Evolutionary conservation across 2,797 vertebrate genomes (phyloP), one percentile per base, ranked within the genome.

Genomic region (Tenualosa ilisha): DNA sequence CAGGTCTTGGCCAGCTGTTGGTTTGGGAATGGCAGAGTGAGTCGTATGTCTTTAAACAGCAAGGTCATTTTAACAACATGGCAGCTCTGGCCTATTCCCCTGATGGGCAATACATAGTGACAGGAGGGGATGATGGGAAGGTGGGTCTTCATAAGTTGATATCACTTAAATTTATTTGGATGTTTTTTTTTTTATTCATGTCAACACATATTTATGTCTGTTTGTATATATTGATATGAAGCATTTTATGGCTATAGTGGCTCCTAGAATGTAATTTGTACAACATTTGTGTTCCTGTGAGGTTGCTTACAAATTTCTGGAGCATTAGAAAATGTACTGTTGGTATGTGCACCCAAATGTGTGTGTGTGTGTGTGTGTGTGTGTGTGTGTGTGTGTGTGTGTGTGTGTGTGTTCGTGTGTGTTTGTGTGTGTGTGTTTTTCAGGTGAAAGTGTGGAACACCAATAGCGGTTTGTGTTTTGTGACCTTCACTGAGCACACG

Each of bases 1-100:
- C 56, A 99, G 98, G 97, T 87, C 92, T 97, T 92, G 98, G 98
- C 7, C 98, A 99, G 94, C 95, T 99, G 88, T 93, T 99, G 91
- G 98, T 99, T 82, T 99, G 98, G 98, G 98, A 99, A 87, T 99
- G 98, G 98, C 98, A 99, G 94, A 99, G 98, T 0, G 98, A 99
- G 88, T 98, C 97, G 11, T 99, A 98, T 0, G 96, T 99, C 86
- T 96, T 99, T 89, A 99, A 99, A 92, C 98, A 99, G 91, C 98
- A 99, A 90, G 98, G 98, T 0, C 98, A 99, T 91, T 99, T 99
- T 91, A 98, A 98, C 94, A 99, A 97, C 95, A 97, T 99, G 98
- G 97, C 96, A 0, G 90, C 97, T 0, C 92, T 99, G 93, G 96
- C 96, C 0, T 99, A 98, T 91, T 99, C 98, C 0, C 97, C 98